A percentile compares a stretch with the other conserved stretches of the same genome.
Conservation (phyloP, 2,797 vertebrate species). For the Phalloptychus januarius region DNA sequence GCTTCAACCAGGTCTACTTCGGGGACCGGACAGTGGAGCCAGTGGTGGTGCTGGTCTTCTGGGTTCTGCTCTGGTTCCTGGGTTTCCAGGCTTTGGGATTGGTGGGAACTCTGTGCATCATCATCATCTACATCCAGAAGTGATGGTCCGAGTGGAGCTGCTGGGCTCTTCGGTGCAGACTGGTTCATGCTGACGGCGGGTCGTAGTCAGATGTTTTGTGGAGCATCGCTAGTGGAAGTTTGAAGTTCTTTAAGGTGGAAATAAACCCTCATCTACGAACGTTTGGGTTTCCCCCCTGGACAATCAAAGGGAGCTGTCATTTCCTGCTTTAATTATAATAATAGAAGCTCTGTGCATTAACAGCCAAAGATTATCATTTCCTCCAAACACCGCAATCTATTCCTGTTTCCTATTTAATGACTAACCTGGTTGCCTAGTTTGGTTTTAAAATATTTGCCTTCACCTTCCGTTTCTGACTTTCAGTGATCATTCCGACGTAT, state of each 20-base stretch:
- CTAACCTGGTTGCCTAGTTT: neutral
- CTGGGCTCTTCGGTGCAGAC: neutral
- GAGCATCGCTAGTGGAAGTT: neutral
- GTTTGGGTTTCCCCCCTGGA: neutral
- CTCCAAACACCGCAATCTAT: neutral
- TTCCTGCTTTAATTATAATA: neutral
- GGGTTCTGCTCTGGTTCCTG: conserved; percentile 95
- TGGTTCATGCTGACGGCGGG: neutral
- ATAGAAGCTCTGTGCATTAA: neutral
- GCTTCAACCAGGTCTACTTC: conserved; percentile 95
- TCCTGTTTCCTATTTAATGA: neutral
- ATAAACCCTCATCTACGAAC: neutral
- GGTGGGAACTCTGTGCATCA: conserved; percentile 93
- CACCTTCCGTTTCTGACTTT: neutral
- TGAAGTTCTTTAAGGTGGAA: neutral
- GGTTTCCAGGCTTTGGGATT: conserved; percentile 94
- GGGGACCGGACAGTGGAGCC: conserved; percentile 95
- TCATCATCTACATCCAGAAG: conserved; percentile 96
- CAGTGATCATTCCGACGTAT: no score
- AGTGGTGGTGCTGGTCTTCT: conserved; percentile 92
- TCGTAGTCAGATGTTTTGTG: neutral
- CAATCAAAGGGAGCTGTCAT: neutral
- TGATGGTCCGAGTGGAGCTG: conserved; percentile 33
- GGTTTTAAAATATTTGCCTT: neutral
- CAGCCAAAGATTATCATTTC: neutral